Conservation (phyloP, 2,888 invertebrate species). For the Terebella lapidaria region DNA sequence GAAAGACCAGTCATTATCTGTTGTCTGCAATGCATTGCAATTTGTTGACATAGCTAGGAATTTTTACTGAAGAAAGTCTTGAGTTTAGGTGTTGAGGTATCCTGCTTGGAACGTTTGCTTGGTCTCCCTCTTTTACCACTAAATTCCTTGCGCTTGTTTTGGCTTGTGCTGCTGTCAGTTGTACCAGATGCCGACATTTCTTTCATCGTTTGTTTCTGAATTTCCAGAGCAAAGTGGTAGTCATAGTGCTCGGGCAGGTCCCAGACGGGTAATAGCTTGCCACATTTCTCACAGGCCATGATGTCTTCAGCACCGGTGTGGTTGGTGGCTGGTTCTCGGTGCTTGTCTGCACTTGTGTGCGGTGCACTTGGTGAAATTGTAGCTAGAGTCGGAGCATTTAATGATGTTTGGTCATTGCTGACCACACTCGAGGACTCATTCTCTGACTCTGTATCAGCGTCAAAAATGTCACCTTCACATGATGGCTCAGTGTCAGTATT, state of each 20-base stretch:
- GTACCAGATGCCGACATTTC: neutral
- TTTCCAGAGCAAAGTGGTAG: conserved; percentile 76
- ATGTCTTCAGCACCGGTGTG: conserved; percentile 17
- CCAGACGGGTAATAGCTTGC: conserved; percentile 60
- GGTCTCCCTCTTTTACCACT: neutral
- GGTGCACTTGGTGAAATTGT: too few relatives aligned
- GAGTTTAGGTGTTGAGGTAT: neutral
- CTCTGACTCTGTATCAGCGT: too few relatives aligned
- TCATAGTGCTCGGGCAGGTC: conserved; percentile 73
- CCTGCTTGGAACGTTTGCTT: neutral
- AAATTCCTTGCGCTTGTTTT: neutral
- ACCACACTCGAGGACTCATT: too few relatives aligned
- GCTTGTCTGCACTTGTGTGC: too few relatives aligned
- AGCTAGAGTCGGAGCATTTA: too few relatives aligned
- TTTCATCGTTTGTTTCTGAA: conserved; percentile 57
- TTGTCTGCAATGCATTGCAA: too few relatives aligned
- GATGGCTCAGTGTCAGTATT: too few relatives aligned
- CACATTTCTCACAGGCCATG: conserved; percentile 67
- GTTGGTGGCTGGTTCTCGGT: too few relatives aligned
- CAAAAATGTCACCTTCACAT: too few relatives aligned
- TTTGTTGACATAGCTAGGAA: too few relatives aligned
- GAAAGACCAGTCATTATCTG: too few relatives aligned
- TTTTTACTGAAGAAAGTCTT: neutral
- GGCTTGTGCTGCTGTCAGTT: neutral
- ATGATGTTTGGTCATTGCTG: too few relatives aligned